These are phyloP conservation scores for Cydia splendana DNA, from an alignment of 1,140 invertebrate species.

Conservation along the genomic window DNA sequence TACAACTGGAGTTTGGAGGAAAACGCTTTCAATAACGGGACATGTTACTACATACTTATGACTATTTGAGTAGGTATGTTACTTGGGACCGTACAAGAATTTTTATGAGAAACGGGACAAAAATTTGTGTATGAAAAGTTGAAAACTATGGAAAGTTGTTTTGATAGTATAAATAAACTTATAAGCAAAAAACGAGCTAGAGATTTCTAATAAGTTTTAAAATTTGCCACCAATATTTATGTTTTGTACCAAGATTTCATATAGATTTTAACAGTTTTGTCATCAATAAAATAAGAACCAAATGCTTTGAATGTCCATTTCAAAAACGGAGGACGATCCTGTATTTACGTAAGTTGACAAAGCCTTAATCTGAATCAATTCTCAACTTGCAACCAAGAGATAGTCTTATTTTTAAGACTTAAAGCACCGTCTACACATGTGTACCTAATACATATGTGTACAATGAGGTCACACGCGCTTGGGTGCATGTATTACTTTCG, in stretches of 20 bases:
- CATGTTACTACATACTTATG: not conserved
- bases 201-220: not conserved
- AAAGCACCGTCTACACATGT: not conserved
- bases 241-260: too few relatives aligned
- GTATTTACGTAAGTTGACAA: constrained; percentile 1
- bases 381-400: constrained; percentile 17
- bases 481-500: too few relatives aligned
- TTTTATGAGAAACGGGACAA: too few relatives aligned
- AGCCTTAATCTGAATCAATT: not conserved
- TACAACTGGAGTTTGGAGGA: constrained; percentile 70
- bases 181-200: not conserved
- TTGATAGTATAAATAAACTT: not conserved
- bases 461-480: too few relatives aligned
- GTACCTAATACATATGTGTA: not conserved
- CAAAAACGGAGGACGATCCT: not conserved
- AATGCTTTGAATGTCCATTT: not conserved
- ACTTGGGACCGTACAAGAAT: too few relatives aligned
- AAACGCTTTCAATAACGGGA: constrained; percentile 65
- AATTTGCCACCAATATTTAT: too few relatives aligned
- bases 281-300: not conserved
- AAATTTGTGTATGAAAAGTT: too few relatives aligned
- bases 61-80: too few relatives aligned
- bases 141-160: not conserved
- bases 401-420: constrained; percentile 36
- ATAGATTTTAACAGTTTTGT: too few relatives aligned